phyloP scores from a whole-genome alignment of 2,888 invertebrate genomes.

The Megalurothrips usitatus region DNA sequence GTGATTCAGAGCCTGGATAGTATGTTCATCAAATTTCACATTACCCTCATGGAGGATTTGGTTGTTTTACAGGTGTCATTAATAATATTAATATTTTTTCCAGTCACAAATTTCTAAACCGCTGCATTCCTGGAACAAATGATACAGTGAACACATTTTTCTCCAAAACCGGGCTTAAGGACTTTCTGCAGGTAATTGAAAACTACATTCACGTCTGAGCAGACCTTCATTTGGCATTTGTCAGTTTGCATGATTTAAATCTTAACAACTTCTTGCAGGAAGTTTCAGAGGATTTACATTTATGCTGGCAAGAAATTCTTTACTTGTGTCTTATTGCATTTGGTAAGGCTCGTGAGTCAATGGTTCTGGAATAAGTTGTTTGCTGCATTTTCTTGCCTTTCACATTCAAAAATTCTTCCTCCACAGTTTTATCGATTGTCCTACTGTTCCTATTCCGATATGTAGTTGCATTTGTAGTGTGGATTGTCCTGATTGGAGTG shows the following conservation, averaged over 20 bases:
- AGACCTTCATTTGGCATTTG: conserved; percentile 28
- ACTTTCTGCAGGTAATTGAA: conserved; percentile 49
- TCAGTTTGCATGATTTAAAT: conserved; percentile 35
- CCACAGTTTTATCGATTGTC: conserved; percentile 54
- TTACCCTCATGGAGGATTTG: not conserved
- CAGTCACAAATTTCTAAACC: conserved; percentile 51
- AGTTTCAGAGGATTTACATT: conserved; percentile 56
- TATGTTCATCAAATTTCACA: conserved; percentile 39
- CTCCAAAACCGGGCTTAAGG: conserved; percentile 50
- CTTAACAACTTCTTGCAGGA: conserved; percentile 46
- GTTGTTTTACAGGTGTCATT: conserved; percentile 29
- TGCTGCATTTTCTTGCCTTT: not conserved
- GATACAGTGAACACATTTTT: conserved; percentile 47
- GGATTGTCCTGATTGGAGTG: conserved; percentile 55
- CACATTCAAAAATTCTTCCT: conserved; percentile 36
- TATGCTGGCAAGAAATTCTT: conserved; percentile 56
- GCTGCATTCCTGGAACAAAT: conserved; percentile 51
- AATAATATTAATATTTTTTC: conserved; percentile 29
- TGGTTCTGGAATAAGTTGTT: not conserved
- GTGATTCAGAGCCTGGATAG: conserved; percentile 42
- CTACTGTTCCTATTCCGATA: conserved; percentile 54
- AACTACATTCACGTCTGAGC: not conserved
- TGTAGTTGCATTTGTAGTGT: conserved; percentile 57
- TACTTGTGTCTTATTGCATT: conserved; percentile 57
- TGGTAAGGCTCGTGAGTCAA: conserved; percentile 46